Evolutionary conservation across 2,888 invertebrate genomes (phyloP).

Genomic region (Erebia epiphron): DNA sequence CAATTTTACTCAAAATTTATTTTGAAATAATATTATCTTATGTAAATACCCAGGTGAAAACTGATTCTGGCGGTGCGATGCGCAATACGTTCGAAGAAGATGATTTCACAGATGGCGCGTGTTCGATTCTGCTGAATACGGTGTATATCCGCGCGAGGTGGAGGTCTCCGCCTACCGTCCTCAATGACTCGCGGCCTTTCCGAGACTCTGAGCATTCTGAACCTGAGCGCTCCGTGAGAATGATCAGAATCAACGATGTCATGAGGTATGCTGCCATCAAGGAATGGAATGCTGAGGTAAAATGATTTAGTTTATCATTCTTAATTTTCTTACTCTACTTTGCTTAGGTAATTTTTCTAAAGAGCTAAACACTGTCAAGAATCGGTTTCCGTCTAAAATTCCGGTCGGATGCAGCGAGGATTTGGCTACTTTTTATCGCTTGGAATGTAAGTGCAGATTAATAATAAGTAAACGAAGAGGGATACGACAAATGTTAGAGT

Average conservation of each 20-base stretch:
- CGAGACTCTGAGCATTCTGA: slow-evolving; percentile 47
- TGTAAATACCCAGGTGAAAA: slow-evolving; percentile 54
- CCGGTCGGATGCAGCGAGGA: too few relatives aligned
- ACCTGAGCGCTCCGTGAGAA: slow-evolving; percentile 55
- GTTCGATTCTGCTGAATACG: slow-evolving; percentile 59
- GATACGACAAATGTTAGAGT: slow-evolving; percentile 61
- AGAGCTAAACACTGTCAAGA: too few relatives aligned
- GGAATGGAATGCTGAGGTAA: slow-evolving; percentile 72
- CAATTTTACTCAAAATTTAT: neutral
- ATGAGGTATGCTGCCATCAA: slow-evolving; percentile 64
- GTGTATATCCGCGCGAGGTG: slow-evolving; percentile 69
- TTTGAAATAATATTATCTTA: slow-evolving; percentile 1
- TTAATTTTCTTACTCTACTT: neutral
- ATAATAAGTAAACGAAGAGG: slow-evolving; percentile 62
- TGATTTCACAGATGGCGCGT: slow-evolving; percentile 59
- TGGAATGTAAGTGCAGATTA: slow-evolving; percentile 67
- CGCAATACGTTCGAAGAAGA: slow-evolving; percentile 70
- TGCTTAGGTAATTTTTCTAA: neutral
- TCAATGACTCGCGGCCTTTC: slow-evolving; percentile 66
- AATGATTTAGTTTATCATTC: slow-evolving; percentile 27
- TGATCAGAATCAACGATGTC: slow-evolving; percentile 72
- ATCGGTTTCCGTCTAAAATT: too few relatives aligned
- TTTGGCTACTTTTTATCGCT: slow-evolving; percentile 41
- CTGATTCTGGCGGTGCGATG: slow-evolving; percentile 68
- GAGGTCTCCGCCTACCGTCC: slow-evolving; percentile 72